These are phyloP conservation scores for Habroteleia sp. DNA, from an alignment of 2,888 invertebrate genomes.

Conservation along the genomic window DNA sequence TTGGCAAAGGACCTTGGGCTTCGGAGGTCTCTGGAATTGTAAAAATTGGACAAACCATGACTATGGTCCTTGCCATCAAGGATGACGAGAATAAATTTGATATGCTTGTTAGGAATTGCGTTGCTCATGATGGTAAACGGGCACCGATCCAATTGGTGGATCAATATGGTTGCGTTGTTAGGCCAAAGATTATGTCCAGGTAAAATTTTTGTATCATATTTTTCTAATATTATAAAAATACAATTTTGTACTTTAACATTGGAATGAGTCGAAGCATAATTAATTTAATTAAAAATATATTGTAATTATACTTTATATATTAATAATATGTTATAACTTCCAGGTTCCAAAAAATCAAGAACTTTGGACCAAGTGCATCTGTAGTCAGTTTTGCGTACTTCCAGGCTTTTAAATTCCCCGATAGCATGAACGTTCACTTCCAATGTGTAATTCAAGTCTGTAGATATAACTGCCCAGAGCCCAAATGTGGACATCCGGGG, in stretches of 20 bases:
- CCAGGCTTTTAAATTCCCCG: slow-evolving; percentile 98
- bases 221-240: too few relatives aligned
- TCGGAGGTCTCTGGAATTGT: slow-evolving; percentile 97
- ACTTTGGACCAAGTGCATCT: slow-evolving; percentile 96
- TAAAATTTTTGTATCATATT: slow-evolving; percentile 60
- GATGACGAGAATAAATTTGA: slow-evolving; percentile 98
- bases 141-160: slow-evolving; percentile 96
- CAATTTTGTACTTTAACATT: too few relatives aligned
- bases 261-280: too few relatives aligned
- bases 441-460: slow-evolving; percentile 98
- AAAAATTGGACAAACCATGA: slow-evolving; percentile 98
- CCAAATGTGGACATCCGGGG: slow-evolving; percentile 88
- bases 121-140: slow-evolving; percentile 96
- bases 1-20: slow-evolving; percentile 98
- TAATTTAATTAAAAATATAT: slow-evolving; percentile 3
- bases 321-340: slow-evolving; percentile 57
- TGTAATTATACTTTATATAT: not conserved
- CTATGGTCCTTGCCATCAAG: slow-evolving; percentile 97
- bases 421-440: slow-evolving; percentile 98
- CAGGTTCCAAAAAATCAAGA: slow-evolving; percentile 97
- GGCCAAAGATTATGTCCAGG: slow-evolving; percentile 95
- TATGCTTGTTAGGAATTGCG: slow-evolving; percentile 96
- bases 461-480: slow-evolving; percentile 95
- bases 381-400: slow-evolving; percentile 97
- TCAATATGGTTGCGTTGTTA: slow-evolving; percentile 95